Base-by-base conservation (phyloP, 2,888 invertebrate species). In the Incurvaria masculella region DNA sequence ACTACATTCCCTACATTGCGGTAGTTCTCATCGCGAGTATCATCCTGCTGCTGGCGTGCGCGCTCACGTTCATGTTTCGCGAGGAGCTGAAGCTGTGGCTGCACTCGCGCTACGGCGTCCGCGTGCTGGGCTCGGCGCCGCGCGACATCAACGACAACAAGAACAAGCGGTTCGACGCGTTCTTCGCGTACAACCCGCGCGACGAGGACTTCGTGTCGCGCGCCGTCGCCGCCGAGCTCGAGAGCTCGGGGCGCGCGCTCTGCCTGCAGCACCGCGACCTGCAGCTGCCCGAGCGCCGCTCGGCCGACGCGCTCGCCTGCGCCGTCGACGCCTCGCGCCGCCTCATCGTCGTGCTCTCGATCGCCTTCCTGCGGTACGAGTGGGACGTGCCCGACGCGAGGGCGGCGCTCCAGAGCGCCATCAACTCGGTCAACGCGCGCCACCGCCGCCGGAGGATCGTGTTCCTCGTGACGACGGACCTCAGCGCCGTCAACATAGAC, bases 301-400 rank as follows among this genome's bases (percentile, higher is more conserved):
- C 78, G 38, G 65, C 74, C 65, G 79, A 79, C 57, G 75, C 74
- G 66, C 71, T 80, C 68, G 74, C 79, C 56, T 71, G 74, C 72
- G 79, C 79, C 38, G 68, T 75, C 21, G 83, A 84, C 65, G 80
- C 82, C 63, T 84, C 85, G 44, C 81, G 87, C 61, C 82, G 91
- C 61, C 86, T 93, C 51, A 79, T 94, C 55, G 81, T 94, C 60
- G 84, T 94, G 57, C 78, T 94, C 58, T 91, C 92, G 1, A 87
- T 88, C 59, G 83, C 86, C 60, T 90, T 93, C 67, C 80, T 94
- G 57, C 84, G 86, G 62, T 87, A 87, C 71, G 93, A 94, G 66
- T 94, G 94, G 93, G 82, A 85, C 56, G 79, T 85, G 61, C 84
- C 88, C 6, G 93, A 94, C 63, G 89, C 93, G 58, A 85, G 88